Evolutionary conservation across 2,113 vertebrate genomes (phyloP), one percentile per base, ranked within the genome.

Genomic region (Leptosomus discolor): DNA sequence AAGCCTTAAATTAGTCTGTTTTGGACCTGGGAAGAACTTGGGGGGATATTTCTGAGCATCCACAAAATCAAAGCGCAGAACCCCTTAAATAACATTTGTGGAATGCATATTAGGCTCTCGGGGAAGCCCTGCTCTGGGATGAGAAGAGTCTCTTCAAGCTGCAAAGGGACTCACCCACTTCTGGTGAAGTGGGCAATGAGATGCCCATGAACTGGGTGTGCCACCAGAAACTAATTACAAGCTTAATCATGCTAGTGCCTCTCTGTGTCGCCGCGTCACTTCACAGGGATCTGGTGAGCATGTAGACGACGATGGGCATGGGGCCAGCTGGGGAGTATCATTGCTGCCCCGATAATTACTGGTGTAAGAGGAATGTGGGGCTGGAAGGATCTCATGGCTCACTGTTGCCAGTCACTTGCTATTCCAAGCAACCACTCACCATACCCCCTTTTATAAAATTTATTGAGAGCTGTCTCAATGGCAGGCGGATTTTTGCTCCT

Each of bases 241-340:
- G 48, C 26, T 67, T 78, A 57, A 68, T 39, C 0, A 3, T 71
- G 19, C 30, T 36, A 34, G 30, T 19, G 15, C 46, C 43, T 73
- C 39, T 37, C 48, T 0, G 1, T 32, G 29, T 74, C 41, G 23
- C 46, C 5, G 1, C 6, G 36, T 50, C 36, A 26, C 0, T 2
- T 46, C 1, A 1, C 16, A 30, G 37, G 18, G 73, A 43, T 80
- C 45, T 41, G 67, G 22, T 48, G 43, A 88, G 24, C 50, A 5
- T 8, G 32, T 26, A 45, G 73, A 3, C 0, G 3, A 9, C 8
- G 22, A 57, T 23, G 61, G 37, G 79, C 21, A 7, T 3, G n/a
- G 17, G 46, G 54, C 54, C 30, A 79, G 17, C 9, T 36, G 34
- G 17, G 67, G 54, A 57, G 11, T 45, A 9, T 57, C 6, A 0